Base-by-base conservation (phyloP, 2,113 vertebrate genomes). In the Scophthalmus maximus region DNA sequence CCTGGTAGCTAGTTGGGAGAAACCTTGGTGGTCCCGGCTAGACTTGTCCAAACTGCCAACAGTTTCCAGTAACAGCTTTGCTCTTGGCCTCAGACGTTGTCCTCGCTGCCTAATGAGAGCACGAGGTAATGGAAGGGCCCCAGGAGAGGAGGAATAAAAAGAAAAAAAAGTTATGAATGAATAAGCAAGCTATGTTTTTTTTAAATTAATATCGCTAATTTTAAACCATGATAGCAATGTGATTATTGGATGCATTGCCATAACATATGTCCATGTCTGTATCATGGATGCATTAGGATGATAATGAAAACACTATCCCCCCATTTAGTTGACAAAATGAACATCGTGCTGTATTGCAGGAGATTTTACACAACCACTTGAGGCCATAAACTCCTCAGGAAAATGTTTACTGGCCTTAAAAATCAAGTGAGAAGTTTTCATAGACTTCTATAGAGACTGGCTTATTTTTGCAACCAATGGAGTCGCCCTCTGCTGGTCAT, bases 61-160 rank as follows among this genome's bases (percentile, higher is more conserved):
- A 42, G 58, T 73, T 89, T 89, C 85, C 88, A 88, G 89, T 57
- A 89, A 91, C 65, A 71, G 74, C 53, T 76, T 72, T 72, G 68
- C 79, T 82, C 73, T 77, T 87, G 84, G 81, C 76, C 32, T 69
- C 12, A 11, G 74, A 64, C 61, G 18, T 52, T 51, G 79, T 87
- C 78, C 70, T 70, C 51, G 1, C n/a, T 66, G 78, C 81, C 60
- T 73, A 86, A 81, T 74, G 82, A 88, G 76, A 63, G 61, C 53
- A 34, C 71, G 32, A 57, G 74, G 82, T 84, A 83, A 87, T 73
- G 74, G 69, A 73, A 63, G 71, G 62, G 50, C 62, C 65, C 76
- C 29, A 1, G 63, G 69, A 15, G 73, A 22, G 32, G 23, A 34
- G 26, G 22, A 2, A 3, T 25, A 47, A 69, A 40, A 3, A 30